Conservation (phyloP, 2,797 vertebrate genomes). For the Octomys mimax region DNA sequence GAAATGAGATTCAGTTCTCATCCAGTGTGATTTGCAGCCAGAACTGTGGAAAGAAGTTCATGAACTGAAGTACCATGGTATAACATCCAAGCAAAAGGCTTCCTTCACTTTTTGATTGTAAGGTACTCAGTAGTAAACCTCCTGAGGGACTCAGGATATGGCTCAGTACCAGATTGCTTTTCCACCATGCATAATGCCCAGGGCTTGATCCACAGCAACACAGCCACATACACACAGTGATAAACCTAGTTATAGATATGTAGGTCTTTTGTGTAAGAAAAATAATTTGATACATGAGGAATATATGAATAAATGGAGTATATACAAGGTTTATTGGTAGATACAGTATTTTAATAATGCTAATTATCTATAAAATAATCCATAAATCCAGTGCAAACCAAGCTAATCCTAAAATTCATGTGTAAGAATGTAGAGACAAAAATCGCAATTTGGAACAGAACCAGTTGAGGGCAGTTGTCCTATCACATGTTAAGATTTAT, state of each 20-base stretch:
- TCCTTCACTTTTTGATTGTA: background rate
- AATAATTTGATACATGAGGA: constrained; percentile 25
- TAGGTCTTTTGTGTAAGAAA: background rate
- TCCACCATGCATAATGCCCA: background rate
- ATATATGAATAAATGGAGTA: background rate
- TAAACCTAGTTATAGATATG: background rate
- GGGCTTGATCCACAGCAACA: background rate
- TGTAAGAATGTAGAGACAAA: background rate
- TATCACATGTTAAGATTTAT: background rate
- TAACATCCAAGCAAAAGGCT: background rate
- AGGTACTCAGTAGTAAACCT: background rate
- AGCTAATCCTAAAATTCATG: background rate
- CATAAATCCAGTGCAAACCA: background rate
- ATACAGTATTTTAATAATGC: background rate
- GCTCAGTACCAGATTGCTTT: background rate
- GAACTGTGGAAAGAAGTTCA: background rate
- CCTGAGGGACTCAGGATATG: background rate
- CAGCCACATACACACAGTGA: background rate
- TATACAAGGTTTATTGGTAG: background rate
- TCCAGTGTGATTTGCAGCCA: background rate
- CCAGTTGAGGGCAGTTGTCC: background rate
- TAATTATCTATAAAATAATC: background rate
- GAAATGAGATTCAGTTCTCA: background rate
- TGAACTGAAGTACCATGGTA: background rate
- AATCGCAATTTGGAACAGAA: background rate